These are phyloP conservation scores for Heliconius melpomene DNA, from an alignment of 1,140 invertebrate genomes.

Conservation along the genomic window DNA sequence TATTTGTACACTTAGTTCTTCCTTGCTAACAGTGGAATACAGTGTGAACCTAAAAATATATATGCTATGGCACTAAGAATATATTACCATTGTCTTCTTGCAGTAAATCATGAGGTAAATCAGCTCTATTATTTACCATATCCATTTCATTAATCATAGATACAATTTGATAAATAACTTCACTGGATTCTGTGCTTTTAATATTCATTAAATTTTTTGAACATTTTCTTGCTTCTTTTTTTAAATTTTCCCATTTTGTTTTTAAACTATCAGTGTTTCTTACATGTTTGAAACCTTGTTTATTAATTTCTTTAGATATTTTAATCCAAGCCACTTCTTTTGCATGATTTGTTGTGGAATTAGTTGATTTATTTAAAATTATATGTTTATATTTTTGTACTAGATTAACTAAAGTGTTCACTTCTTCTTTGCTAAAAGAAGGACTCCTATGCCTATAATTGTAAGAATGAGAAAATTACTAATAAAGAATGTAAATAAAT, in stretches of 20 bases:
- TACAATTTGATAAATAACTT: constrained; percentile 53
- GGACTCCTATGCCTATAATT: constrained; percentile 55
- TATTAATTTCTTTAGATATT: constrained; percentile 65
- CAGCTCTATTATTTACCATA: constrained; percentile 37
- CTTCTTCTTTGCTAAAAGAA: constrained; percentile 57
- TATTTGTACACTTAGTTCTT: too few relatives aligned
- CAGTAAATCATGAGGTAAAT: constrained; percentile 40
- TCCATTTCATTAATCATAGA: constrained; percentile 55
- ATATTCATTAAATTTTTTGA: constrained; percentile 58
- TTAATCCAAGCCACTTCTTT: constrained; percentile 64
- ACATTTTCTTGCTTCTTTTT: constrained; percentile 57
- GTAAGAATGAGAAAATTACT: not conserved
- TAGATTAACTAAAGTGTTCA: constrained; percentile 55
- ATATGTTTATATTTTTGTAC: constrained; percentile 62
- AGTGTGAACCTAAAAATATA: too few relatives aligned
- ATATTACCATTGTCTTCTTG: constrained; percentile 48
- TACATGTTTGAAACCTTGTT: constrained; percentile 47
- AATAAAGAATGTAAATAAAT: not conserved
- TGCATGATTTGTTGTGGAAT: constrained; percentile 47
- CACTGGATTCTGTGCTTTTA: constrained; percentile 44
- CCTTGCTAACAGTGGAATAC: too few relatives aligned
- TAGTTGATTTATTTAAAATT: constrained; percentile 64
- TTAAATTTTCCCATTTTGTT: constrained; percentile 73
- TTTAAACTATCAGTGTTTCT: constrained; percentile 60
- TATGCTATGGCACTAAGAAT: too few relatives aligned